Percentiles rank a stretch among this genome's conserved stretches.
These are phyloP conservation scores for Regulus satrapa DNA, from an alignment of 2,113 vertebrate genomes.

Conservation along the genomic window DNA sequence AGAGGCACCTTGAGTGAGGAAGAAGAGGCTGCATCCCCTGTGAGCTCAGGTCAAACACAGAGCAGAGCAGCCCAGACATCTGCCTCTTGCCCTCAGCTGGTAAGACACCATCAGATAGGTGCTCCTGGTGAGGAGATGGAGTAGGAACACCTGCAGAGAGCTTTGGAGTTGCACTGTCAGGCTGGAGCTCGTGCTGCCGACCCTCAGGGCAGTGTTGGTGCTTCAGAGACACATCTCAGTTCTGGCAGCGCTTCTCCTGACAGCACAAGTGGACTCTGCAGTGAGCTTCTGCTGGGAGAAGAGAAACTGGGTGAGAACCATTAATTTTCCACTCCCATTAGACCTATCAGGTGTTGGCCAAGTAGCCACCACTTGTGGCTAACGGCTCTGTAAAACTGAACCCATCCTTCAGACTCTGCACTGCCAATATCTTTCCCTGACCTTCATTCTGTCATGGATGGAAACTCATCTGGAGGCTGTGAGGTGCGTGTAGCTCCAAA, in stretches of 20 bases:
- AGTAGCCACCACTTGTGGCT: neutral
- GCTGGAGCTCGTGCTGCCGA: neutral
- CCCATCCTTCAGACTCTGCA: neutral
- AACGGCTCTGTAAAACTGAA: neutral
- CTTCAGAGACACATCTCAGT: neutral
- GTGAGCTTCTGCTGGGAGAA: neutral
- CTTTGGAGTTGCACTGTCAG: neutral
- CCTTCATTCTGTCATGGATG: neutral
- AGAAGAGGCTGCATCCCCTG: neutral
- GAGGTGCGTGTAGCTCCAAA: neutral
- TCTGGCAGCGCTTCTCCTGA: neutral
- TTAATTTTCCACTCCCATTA: neutral
- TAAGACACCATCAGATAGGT: neutral
- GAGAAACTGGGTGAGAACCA: neutral
- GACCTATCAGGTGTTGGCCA: neutral
- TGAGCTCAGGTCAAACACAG: constrained; percentile 7
- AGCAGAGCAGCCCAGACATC: neutral
- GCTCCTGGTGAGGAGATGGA: neutral
- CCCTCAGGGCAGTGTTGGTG: neutral
- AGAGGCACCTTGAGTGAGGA: neutral
- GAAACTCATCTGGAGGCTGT: neutral
- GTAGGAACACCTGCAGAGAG: neutral
- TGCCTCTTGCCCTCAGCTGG: neutral
- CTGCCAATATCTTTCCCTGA: neutral
- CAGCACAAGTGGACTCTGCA: neutral